Base-by-base conservation (phyloP, 2,797 vertebrate species). In the Anas bahamensis region DNA sequence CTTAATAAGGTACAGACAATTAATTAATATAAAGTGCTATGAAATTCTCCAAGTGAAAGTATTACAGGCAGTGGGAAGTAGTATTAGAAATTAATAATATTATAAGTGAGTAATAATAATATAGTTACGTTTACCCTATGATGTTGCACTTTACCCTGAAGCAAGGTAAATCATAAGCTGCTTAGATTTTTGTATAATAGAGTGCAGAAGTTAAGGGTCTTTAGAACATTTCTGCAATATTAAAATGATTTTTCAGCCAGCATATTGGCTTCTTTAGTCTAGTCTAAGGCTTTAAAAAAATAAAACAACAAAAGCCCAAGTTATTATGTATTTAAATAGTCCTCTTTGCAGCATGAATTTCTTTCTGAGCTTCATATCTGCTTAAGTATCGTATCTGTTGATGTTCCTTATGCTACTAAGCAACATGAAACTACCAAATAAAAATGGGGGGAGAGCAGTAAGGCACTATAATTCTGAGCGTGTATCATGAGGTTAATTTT, bases 221-320 rank as follows among this genome's bases (percentile, higher is more conserved):
- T 66, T 22, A 70, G 56, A 55, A 72, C 13, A 44, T 55, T 83
- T 84, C 53, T 93, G 57, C 78, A 87, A 63, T 86, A 94, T 95
- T 94, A 75, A 88, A 93, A 88, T 56, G 19, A 91, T 91, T 92
- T 86, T 95, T 91, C 78, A 93, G 31, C 55, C 57, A 79, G 21
- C 4, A 2, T 50, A 81, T 55, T 63, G 85, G 9, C 46, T 57
- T 61, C 64, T 60, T 72, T 60, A 80, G 28, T 57, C 70, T 89
- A 56, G 24, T 75, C 41, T 70, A 64, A 93, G n/a, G 23, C 44
- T 83, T 92, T 23, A 5, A 61, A 85, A 73, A 80, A 76, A 24
- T 81, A 85, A 89, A 90, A 28, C 35, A 90, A 83, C 50, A 92
- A 52, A 76, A 92, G 26, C 28, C n/a, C 19, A 57, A 83, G 75